Base-by-base conservation (phyloP, 2,888 invertebrate genomes). In the Chymomyza fuscimana region DNA sequence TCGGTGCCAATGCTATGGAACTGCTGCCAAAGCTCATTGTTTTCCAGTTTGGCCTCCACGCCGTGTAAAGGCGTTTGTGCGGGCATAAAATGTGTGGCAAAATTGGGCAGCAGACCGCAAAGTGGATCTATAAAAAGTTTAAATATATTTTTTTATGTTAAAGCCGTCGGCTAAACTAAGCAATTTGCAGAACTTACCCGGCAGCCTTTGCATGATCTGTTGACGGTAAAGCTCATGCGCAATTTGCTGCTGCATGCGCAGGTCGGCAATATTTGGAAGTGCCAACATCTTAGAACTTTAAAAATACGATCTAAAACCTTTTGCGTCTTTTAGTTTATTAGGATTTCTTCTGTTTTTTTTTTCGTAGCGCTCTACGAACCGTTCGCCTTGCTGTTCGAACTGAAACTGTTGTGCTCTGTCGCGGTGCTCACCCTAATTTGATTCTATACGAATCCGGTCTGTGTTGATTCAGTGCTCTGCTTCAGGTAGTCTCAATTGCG, bases 1-100 rank as follows among this genome's bases (percentile, higher is more conserved):
- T 96, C 96, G 0, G 95, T 96, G 65, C 94, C 94, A 76, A 94
- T 93, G 70, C 93, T 93, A 86, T 95, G 94, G 91, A 96, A 96
- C 72, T 95, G 93, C 66, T 93, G 92, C 96, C 96, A 96, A 40
- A 96, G 92, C 65, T 94, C 94, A 6, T 93, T 93, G 90, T 95
- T 95, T 73, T 94, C 93, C 52, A 96, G 91, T 5, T 93, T 93
- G 19, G 94, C 94, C 71, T 94, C 88, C 59, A 90, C 90, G 25
- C 90, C 91, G 0, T 89, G 89, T 72, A 91, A 74, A 19, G 80
- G 73, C 40, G 88, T 66, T 62, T 70, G 82, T 72, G 87, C 77
- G 19, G 86, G 70, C 60, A 72, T 63, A 71, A 84, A 86, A 67
- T 80, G 88, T 59, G 80, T 82, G 6, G 83, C 85, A 5, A 89